These are phyloP conservation scores for Barbus barbus DNA, from an alignment of 2,113 vertebrate genomes.

Conservation along the genomic window DNA sequence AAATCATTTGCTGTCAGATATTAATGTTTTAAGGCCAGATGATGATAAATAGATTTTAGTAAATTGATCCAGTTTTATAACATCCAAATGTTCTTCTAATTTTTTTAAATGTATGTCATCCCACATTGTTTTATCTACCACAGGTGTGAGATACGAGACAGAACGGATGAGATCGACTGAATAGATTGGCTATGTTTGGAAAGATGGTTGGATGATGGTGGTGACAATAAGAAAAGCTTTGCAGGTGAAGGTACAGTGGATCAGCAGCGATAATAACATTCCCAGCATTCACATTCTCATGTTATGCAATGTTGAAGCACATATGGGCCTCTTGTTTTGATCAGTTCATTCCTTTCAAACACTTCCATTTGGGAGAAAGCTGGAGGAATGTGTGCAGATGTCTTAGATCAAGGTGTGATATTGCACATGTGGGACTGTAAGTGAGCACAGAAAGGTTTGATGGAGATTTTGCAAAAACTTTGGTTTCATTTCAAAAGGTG, in stretches of 20 bases:
- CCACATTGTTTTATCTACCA: constrained; percentile 7
- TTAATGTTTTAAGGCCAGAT: neutral
- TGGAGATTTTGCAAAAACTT: constrained; percentile 6
- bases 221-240: neutral
- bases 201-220: neutral
- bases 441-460: constrained; percentile 7
- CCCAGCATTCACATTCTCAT: neutral
- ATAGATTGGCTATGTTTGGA: constrained; percentile 17
- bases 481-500: neutral
- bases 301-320: constrained; percentile 15
- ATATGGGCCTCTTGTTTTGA: constrained; percentile 34
- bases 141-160: neutral
- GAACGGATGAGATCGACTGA: neutral
- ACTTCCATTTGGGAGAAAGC: constrained; percentile 13
- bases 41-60: neutral
- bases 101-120: neutral
- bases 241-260: constrained; percentile 10
- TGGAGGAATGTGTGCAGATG: constrained; percentile 34
- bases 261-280: constrained; percentile 13
- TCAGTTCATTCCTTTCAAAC: constrained; percentile 21
- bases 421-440: constrained; percentile 11
- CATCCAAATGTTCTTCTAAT: neutral
- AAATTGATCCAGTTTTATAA: neutral
- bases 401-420: constrained; percentile 42
- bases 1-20: neutral